Evolutionary conservation across 2,113 vertebrate genomes (phyloP), one percentile per base, ranked within the genome.

Genomic region (Cyprinodon variegatus): DNA sequence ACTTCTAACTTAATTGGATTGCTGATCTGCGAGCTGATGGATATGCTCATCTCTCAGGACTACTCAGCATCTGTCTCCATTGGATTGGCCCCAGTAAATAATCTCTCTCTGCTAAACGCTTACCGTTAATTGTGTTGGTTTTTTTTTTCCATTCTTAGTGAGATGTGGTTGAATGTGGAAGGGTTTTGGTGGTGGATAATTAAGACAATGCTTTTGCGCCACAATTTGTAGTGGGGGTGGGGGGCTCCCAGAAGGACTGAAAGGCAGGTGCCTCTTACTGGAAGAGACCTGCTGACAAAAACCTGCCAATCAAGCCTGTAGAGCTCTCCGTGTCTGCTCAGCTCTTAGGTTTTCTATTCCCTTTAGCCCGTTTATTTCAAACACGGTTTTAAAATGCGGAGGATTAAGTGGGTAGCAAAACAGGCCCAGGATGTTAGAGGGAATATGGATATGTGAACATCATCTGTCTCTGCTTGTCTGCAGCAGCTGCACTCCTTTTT

Each of bases 381-480:
- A 93, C 87, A 91, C 86, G 65, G 75, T 90, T 93, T 94, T 87
- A 89, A 92, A 93, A 92, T 88, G 90, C 85, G 43, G 53, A 38
- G 87, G 92, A 94, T 94, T 94, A 94, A 86, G 91, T 87, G 89
- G 91, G 89, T 91, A 91, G 92, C 89, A 90, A 88, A 90, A 90
- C 87, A 91, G 88, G 82, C 68, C 77, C 79, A 77, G 90, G 90
- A 91, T 92, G 90, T 92, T 78, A 68, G 79, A 91, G 85, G 85
- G 84, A 94, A 91, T 92, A 82, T 81, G 82, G 41, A 78, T 70
- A 84, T 83, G 38, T 79, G 82, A 37, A 60, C 71, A n/a, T 78
- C 22, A 57, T 75, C 71, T 81, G 83, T 78, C 78, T 88, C 86
- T 65, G 68, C 65, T 79, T 69, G 64, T 90, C 84, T 76, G 63